These are phyloP conservation scores for Chaetodon trifascialis DNA, from an alignment of 2,113 vertebrate genomes.

Conservation along the genomic window DNA sequence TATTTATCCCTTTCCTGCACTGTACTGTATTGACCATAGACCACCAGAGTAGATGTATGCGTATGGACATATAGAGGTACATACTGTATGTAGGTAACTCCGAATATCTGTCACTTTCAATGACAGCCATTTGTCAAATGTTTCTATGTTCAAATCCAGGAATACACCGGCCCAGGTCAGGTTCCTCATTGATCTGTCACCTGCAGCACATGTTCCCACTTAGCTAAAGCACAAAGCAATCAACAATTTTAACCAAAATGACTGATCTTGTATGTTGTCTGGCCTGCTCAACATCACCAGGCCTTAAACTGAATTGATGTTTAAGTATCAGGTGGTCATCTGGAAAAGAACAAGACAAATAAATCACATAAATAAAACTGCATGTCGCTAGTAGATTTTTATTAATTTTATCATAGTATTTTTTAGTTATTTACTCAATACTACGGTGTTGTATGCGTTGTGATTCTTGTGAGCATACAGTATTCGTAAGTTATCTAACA, in stretches of 20 bases:
- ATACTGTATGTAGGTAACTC: background rate
- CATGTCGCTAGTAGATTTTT: no score
- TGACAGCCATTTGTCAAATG: background rate
- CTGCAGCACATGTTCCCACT: conserved; percentile 15
- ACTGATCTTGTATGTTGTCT: background rate
- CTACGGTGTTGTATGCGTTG: background rate
- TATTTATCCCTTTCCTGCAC: background rate
- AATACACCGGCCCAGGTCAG: background rate
- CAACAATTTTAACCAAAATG: background rate
- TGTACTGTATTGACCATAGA: background rate
- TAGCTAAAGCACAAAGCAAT: background rate
- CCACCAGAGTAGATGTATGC: background rate
- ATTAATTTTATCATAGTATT: background rate
- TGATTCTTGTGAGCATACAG: background rate
- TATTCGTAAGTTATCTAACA: background rate
- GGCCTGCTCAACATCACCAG: background rate
- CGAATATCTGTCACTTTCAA: background rate
- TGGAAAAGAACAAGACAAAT: background rate
- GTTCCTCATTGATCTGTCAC: conserved; percentile 30
- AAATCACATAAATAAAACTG: background rate
- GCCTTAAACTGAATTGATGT: background rate
- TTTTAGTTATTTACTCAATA: background rate
- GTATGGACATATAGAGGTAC: background rate
- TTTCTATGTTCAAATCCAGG: background rate
- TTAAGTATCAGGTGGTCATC: background rate